These are phyloP conservation scores for Leptopterna dolabrata DNA, from an alignment of 2,888 invertebrate species.

Conservation along the genomic window DNA sequence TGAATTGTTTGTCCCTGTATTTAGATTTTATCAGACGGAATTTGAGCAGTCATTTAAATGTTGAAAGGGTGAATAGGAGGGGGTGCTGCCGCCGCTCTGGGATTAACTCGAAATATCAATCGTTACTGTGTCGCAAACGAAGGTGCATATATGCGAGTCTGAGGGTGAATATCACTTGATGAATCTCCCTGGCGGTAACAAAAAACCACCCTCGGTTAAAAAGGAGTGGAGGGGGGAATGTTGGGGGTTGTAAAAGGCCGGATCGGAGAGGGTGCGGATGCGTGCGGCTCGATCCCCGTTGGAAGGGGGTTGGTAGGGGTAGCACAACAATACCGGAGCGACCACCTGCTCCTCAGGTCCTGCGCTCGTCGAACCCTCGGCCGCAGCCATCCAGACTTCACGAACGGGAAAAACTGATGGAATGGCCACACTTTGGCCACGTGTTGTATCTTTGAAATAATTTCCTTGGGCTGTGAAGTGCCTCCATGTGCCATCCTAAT, in stretches of 20 bases:
- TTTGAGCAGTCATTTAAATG: neutral
- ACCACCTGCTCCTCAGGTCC: constrained; percentile 30
- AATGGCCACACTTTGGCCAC: constrained; percentile 22
- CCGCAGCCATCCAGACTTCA: neutral
- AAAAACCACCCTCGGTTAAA: neutral
- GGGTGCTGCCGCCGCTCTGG: neutral
- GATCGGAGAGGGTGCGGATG: constrained; percentile 35
- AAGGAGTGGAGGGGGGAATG: neutral
- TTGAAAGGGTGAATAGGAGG: neutral
- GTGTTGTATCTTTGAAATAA: constrained; percentile 8
- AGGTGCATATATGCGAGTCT: constrained; percentile 36
- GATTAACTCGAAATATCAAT: constrained; percentile 28
- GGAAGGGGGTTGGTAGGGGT: constrained; percentile 4
- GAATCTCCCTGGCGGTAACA: constrained; percentile 27
- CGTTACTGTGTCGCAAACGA: constrained; percentile 19
- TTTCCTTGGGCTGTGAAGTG: neutral
- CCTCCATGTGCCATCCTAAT: neutral
- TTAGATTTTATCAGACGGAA: neutral
- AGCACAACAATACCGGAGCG: neutral
- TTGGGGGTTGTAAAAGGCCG: neutral
- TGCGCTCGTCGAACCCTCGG: constrained; percentile 1
- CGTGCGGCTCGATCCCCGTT: neutral
- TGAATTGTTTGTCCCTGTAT: too few relatives aligned
- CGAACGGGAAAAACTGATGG: constrained; percentile 4
- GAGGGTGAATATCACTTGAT: constrained; percentile 49